A percentile compares a stretch with the other conserved stretches of the same genome.
Evolutionary conservation across 2,888 invertebrate species (phyloP).

Genomic region (Cenopis cana): DNA sequence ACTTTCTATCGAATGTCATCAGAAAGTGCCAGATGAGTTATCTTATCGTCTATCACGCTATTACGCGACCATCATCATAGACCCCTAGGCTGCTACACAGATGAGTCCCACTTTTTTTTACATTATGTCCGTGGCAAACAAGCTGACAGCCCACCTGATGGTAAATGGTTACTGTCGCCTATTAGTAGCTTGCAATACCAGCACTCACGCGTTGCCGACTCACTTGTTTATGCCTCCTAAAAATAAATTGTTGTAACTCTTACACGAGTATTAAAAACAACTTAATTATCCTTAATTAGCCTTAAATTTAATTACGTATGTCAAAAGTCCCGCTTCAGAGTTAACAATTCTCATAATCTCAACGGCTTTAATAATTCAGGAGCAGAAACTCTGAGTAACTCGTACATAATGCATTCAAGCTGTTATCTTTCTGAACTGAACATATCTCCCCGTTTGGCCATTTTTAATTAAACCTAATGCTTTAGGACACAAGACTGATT

Average conservation of each 20-base stretch:
- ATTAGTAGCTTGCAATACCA: too few relatives aligned
- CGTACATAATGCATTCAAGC: constrained; percentile 48
- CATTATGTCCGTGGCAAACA: too few relatives aligned
- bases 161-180: too few relatives aligned
- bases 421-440: background rate
- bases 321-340: constrained; percentile 36
- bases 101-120: too few relatives aligned
- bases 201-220: too few relatives aligned
- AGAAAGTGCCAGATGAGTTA: too few relatives aligned
- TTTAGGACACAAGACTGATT: background rate
- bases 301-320: constrained; percentile 43
- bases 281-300: constrained; percentile 41
- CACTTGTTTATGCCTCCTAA: constrained; percentile 7
- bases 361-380: constrained; percentile 48
- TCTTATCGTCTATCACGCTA: too few relatives aligned
- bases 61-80: too few relatives aligned
- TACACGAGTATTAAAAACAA: constrained; percentile 23
- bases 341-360: constrained; percentile 47
- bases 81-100: too few relatives aligned
- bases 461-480: background rate
- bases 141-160: too few relatives aligned
- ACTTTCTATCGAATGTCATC: too few relatives aligned
- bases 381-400: constrained; percentile 44
- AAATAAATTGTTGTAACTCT: constrained; percentile 20
- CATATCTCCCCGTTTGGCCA: background rate